Percentiles rank a stretch among this genome's conserved stretches.
phyloP scores from a whole-genome alignment of 2,888 invertebrate genomes.

The Troides helena region DNA sequence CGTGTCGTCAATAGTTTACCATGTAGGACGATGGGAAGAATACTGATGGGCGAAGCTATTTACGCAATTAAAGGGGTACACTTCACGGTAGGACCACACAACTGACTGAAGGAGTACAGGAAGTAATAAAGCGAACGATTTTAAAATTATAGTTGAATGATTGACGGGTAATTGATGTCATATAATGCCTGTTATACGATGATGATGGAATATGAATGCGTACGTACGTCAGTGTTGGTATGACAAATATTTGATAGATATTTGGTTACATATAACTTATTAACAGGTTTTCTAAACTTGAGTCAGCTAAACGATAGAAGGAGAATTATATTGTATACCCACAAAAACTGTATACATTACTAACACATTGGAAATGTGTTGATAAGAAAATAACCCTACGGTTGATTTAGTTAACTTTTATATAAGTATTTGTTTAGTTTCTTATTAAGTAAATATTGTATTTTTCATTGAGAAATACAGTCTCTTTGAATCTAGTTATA shows the following conservation, averaged over 20 bases:
- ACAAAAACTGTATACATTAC: too few relatives aligned
- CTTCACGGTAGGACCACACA: constrained; percentile 15
- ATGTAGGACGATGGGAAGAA: constrained; percentile 38
- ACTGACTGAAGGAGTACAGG: constrained; percentile 10
- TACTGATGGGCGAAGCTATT: constrained; percentile 35
- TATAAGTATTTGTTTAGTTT: too few relatives aligned
- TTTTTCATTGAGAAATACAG: too few relatives aligned
- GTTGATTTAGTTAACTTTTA: too few relatives aligned
- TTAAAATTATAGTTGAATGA: constrained; percentile 6
- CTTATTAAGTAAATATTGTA: too few relatives aligned
- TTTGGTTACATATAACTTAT: too few relatives aligned
- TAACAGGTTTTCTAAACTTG: too few relatives aligned
- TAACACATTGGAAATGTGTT: too few relatives aligned
- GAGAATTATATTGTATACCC: too few relatives aligned
- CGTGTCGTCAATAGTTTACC: constrained; percentile 47
- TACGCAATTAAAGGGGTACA: constrained; percentile 26
- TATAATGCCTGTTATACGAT: neutral
- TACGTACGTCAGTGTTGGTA: neutral
- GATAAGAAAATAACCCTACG: too few relatives aligned
- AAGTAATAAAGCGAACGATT: constrained; percentile 20
- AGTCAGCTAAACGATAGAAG: too few relatives aligned
- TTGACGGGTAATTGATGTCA: constrained; percentile 2
- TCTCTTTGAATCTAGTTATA: too few relatives aligned
- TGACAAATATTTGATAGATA: neutral
- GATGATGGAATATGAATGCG: neutral